phyloP scores from a whole-genome alignment of 2,113 vertebrate genomes.

The Leucopternis melanops region DNA sequence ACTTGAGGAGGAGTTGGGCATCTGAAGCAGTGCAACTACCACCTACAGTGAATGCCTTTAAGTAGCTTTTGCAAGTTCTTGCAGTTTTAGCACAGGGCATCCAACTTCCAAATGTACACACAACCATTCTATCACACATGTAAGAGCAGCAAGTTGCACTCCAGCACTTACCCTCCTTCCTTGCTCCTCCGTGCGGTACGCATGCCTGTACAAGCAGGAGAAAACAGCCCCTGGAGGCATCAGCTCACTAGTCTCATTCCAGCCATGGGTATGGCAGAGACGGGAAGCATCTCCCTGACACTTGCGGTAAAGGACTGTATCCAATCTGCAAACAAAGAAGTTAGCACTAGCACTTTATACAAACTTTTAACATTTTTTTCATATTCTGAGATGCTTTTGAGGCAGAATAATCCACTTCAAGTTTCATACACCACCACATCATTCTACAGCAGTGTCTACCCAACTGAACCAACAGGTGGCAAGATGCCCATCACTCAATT shows the following conservation, averaged over 20 bases:
- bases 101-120: background rate
- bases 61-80: background rate
- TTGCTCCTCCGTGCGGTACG: constrained; percentile 92
- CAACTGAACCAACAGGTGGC: background rate
- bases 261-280: constrained; percentile 90
- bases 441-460: background rate
- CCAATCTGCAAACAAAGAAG: constrained; percentile 73
- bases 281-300: constrained; percentile 94
- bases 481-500: background rate
- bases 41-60: fast-evolving
- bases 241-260: constrained; percentile 94
- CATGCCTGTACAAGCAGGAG: constrained; percentile 94
- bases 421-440: background rate
- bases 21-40: background rate
- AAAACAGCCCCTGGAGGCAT: constrained; percentile 93
- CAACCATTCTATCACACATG: background rate
- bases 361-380: fast-evolving
- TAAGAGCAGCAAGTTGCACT: background rate
- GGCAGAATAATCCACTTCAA: background rate
- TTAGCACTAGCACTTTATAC: background rate
- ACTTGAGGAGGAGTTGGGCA: background rate
- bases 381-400: background rate
- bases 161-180: constrained; percentile 80
- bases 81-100: fast-evolving
- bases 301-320: constrained; percentile 90